Conservation (phyloP, 2,113 vertebrate genomes). For the Malurus melanocephalus region DNA sequence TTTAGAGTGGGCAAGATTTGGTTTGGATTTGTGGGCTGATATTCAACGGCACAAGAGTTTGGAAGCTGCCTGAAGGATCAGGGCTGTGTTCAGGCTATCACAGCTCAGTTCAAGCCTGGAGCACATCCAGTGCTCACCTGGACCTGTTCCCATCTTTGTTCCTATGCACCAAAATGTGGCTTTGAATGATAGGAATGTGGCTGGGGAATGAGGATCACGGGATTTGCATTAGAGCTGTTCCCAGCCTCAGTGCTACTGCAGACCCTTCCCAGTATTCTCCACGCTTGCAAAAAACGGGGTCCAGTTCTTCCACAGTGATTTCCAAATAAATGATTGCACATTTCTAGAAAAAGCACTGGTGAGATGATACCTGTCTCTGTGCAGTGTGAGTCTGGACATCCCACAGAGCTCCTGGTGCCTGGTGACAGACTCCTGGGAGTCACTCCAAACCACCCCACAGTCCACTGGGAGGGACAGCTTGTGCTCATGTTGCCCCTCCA, state of each 20-base stretch:
- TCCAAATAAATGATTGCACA: not conserved
- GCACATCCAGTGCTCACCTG: not conserved
- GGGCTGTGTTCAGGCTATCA: not conserved
- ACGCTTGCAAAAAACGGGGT: not conserved
- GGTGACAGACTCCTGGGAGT: not conserved
- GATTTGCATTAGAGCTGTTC: not conserved
- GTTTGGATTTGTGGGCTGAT: not conserved
- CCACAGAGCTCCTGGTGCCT: not conserved
- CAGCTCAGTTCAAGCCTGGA: not conserved
- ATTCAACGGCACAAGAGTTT: not conserved
- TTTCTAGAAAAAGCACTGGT: not conserved
- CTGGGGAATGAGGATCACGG: not conserved
- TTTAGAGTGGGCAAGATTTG: not conserved
- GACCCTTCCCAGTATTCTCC: not conserved
- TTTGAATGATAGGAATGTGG: not conserved
- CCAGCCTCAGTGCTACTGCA: not conserved
- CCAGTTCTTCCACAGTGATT: not conserved
- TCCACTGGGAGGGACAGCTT: not conserved
- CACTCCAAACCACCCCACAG: accelerated
- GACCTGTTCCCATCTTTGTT: not conserved
- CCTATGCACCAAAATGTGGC: not conserved
- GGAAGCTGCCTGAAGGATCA: not conserved
- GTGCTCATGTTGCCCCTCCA: not conserved
- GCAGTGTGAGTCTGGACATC: not conserved
- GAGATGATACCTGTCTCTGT: not conserved